phyloP scores from a whole-genome alignment of 23 tunicate genomes.

The Halocynthia aurantium region DNA sequence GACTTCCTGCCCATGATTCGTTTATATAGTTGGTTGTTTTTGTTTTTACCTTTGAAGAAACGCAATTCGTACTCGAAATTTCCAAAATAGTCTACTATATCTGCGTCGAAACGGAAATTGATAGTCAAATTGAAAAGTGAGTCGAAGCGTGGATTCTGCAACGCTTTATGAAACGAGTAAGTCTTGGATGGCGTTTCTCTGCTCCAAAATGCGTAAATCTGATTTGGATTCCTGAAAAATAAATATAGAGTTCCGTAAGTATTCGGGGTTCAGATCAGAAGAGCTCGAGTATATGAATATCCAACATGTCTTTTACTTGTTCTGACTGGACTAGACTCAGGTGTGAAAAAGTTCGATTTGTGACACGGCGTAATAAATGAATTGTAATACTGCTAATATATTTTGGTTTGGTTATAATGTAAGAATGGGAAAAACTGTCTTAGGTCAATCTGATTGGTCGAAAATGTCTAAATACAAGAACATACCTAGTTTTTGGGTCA shows the following conservation, averaged over 20 bases:
- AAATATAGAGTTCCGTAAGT: no score
- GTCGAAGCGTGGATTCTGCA: conserved; percentile 47
- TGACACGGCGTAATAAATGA: no score
- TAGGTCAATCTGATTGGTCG: no score
- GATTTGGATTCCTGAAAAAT: conserved; percentile 44
- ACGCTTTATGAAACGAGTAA: conserved; percentile 26
- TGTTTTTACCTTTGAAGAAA: conserved; percentile 4
- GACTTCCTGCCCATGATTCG: conserved; percentile 38
- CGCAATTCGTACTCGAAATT: conserved; percentile 20
- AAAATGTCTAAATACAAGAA: neutral
- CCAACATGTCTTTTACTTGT: no score
- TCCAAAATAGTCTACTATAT: conserved; percentile 55
- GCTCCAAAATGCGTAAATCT: conserved; percentile 66
- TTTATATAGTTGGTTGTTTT: conserved; percentile 18
- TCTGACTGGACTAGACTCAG: no score
- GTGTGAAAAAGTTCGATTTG: no score
- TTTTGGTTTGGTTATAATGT: no score
- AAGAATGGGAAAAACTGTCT: no score
- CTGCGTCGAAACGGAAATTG: conserved; percentile 46
- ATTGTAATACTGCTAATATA: no score
- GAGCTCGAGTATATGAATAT: no score
- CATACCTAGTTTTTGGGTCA: conserved; percentile 3
- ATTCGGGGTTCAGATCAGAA: no score
- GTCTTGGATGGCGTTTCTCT: conserved; percentile 78
- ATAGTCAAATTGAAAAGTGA: conserved; percentile 68